Base-by-base conservation (phyloP, 2,888 invertebrate species). In the Drosophila meridionalis region DNA sequence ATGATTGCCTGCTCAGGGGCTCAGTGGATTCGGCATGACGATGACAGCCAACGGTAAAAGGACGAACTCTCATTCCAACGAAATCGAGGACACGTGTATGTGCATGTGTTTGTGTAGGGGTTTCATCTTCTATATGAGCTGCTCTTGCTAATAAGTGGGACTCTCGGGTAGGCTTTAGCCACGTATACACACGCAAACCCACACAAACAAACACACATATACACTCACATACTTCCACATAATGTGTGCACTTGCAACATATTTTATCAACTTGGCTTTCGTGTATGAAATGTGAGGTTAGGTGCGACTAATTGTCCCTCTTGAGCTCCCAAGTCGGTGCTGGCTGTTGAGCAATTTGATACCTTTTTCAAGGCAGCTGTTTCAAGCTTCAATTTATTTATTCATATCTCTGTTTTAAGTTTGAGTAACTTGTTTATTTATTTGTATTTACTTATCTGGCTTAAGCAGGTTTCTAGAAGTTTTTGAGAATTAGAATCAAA, bases 1-100 rank as follows among this genome's bases (percentile, higher is more conserved):
- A 83, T 83, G 87, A 83, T 83, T 87, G 87, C 79, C 81, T 76
- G 77, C 82, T 86, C 80, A 79, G 76, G 69, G 80, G 70, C 76
- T 77, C 76, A 77, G 63, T 76, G 53, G 76, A 76, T 70, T 77
- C 76, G 76, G 66, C 76, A 66, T 67, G 80, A 59, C 64, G 48
- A 53, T 47, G 75, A 52, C 68, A 61, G 47, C 60, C 47, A 43
- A 55, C 42, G 65, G 69, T 76, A 45, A 79, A 76, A 75, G 75
- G 65, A 74, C 47, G 61, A 69, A 45, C 59, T 59, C 69, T 62
- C 76, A 50, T 65, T 62, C 52, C 61, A 74, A 42, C 74, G 55
- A 59, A 69, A 63, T 58, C 61, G 47, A 59, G 52, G 43, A 12
- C 61, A 57, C n/a, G 48, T 38, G 42, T 30, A 11, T 36, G 11